Base-by-base conservation (phyloP, 2,888 invertebrate genomes). In the Parthenolecanium corni region DNA sequence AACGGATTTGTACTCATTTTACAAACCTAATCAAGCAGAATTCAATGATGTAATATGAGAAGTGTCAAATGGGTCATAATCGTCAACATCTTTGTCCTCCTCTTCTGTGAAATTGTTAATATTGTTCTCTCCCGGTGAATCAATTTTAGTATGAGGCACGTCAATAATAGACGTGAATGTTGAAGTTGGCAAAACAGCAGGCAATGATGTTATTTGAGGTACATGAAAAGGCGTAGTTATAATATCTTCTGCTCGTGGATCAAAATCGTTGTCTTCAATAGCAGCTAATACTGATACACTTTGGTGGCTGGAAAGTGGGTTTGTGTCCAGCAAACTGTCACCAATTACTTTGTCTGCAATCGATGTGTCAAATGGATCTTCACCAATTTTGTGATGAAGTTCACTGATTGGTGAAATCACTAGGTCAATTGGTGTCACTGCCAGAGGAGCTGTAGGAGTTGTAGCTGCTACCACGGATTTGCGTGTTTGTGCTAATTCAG, bases 351-450 rank as follows among this genome's bases (percentile, higher is more conserved):
- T 49, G 6, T 49, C 14, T 3, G 88, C 88, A 69, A 87, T 86
- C 0, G 90, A 87, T 0, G 92, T 92, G 71, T 92, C 92, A 72
- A 92, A 92, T 0, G 91, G 91, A 76, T 90, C 90, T 52, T 5
- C 11, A 24, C 52, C 51, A 18, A 18, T 21, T 2, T 64, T 64
- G 47, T 62, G 52, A n/a, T n/a, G n/a, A 11, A 42, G 62, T 0
- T 62, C 62, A 42, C 52, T 31, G 4, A 9, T 31, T 31, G 9
- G 31, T 31, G n/a, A n/a, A n/a, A n/a, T n/a, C n/a, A n/a, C n/a
- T n/a, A n/a, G n/a, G n/a, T n/a, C n/a, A n/a, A n/a, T n/a, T n/a
- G 57, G 16, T 64, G 56, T 44, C 52, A 57, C 52, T 11, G 6
- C 49, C 52, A 66, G 71, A 69, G 67, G 75, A 73, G 67, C 73